Base-by-base conservation (phyloP, 2,113 vertebrate species). In the Brachirus orientalis region DNA sequence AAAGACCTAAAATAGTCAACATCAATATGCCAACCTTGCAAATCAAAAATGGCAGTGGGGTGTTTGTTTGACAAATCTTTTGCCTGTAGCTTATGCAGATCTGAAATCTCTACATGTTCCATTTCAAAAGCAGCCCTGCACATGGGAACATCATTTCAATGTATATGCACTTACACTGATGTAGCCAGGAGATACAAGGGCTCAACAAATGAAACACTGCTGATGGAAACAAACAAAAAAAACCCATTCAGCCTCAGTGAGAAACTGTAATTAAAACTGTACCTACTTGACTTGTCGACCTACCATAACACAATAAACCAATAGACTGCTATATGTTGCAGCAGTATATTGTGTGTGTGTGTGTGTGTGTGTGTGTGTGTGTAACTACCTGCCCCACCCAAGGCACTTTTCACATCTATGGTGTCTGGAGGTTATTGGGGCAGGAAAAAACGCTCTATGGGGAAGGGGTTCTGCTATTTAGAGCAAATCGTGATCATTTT, bases 91-190 rank as follows among this genome's bases (percentile, higher is more conserved):
- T 66, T 33, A 36, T 22, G 17, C 58, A n/a, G 41, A 48, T 68
- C 28, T 38, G 11, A 47, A 47, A 54, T 37, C 28, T 63, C 57
- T 35, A 8, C 22, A 35, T 60, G 33, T 51, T 69, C 47, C 59
- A 51, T 45, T 43, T 14, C 40, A 28, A 28, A 20, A 56, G 40
- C 37, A 38, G 48, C 45, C 19, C 11, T 51, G 43, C 47, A 50
- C 19, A 43, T 20, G 52, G 48, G 37, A 77, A 43, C 19, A 40
- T 67, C 33, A 63, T 80, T 80, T 75, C 50, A 51, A 83, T 79
- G 45, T 33, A 58, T 33, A 37, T 44, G 40, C 12, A 66, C 11
- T 14, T 13, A 10, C 44, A 57, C 4, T 46, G 19, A 33, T 53
- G 35, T 3, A 48, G 57, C 58, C 69, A 10, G 50, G 7, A 55